Percentiles rank a stretch among this genome's conserved stretches.
These are phyloP conservation scores for Lordiphosa andalusiaca DNA, from an alignment of 2,888 invertebrate species.

Conservation along the genomic window DNA sequence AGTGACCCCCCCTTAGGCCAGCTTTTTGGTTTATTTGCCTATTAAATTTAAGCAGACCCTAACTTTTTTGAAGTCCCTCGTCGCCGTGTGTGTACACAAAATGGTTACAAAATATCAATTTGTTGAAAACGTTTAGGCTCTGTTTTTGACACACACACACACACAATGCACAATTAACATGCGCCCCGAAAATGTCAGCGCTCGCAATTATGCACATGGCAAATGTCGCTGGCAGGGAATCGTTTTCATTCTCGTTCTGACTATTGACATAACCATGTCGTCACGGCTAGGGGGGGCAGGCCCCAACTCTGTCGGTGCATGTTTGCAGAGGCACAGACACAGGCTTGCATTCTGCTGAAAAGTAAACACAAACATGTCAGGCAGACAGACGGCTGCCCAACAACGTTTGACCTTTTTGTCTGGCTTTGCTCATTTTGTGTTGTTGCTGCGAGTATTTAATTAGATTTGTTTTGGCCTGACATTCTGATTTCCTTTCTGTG, in stretches of 20 bases:
- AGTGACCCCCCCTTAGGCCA: no score
- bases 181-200: conserved; percentile 40
- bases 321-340: conserved; percentile 31
- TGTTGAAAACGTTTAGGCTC: conserved; percentile 24
- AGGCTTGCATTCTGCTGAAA: conserved; percentile 7
- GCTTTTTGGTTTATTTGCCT: no score
- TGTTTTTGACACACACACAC: no score
- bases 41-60: no score
- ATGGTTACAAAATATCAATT: conserved; percentile 27
- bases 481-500: no score
- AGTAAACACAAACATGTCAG: conserved; percentile 34
- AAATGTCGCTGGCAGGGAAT: conserved; percentile 33
- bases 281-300: conserved; percentile 8
- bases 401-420: conserved; percentile 7
- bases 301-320: conserved; percentile 29
- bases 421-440: neutral
- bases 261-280: conserved; percentile 50
- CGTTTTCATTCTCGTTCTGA: neutral
- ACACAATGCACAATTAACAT: conserved; percentile 47
- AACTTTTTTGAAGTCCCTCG: no score
- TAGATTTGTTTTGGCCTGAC: no score
- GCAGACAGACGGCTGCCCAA: conserved; percentile 23
- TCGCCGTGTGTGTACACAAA: neutral
- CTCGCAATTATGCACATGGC: conserved; percentile 34
- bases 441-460: neutral